Evolutionary conservation across 1,140 invertebrate species (phyloP), one percentile per base, ranked within the genome.

Genomic region (Drosophila rhopaloa): DNA sequence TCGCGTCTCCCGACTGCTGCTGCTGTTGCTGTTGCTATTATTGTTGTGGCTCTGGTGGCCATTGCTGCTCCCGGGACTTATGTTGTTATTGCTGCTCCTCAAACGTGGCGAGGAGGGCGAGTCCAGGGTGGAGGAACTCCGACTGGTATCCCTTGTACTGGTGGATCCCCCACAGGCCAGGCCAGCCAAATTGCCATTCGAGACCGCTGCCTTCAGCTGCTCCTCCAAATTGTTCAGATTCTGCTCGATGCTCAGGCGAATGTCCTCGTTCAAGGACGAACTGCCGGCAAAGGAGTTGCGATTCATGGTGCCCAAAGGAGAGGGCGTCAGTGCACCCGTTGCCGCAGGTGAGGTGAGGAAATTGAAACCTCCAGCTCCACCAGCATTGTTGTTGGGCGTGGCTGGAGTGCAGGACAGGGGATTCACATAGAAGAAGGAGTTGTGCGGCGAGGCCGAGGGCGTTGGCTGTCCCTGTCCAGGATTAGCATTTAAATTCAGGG

Each of bases 171-270:
- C 86, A 10, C 90, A 86, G 43, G 80, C 85, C 47, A 89, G 44
- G 5, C 86, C 82, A 27, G 88, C 85, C 48, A 91, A 54, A 55
- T 91, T 90, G 32, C 90, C 83, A 61, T 93, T 91, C 4, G 92
- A 92, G 0, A 95, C 94, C 1, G 94, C 94, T 24, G 95, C 78
- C 35, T 94, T 94, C 10, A 94, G 93, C 74, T 95, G 95, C 51
- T 91, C 90, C 63, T 91, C 91, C 35, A 92, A 50, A 16, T 58
- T 85, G 43, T 92, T 92, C n/a, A 92, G 75, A 55, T 92, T 92
- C 55, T 92, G 82, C 32, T 92, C 91, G 41, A 92, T 90, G 66
- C 91, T 92, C 29, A 91, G 54, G 1, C 90, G 76, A n/a, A 80
- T 44, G 1, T 90, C 79, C 50, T 90, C 90, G 29, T 91, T 85